Percentiles rank a stretch among this genome's conserved stretches.
Evolutionary conservation across 1,140 invertebrate genomes (phyloP).

Genomic region (Phenacoccus solenopsis): DNA sequence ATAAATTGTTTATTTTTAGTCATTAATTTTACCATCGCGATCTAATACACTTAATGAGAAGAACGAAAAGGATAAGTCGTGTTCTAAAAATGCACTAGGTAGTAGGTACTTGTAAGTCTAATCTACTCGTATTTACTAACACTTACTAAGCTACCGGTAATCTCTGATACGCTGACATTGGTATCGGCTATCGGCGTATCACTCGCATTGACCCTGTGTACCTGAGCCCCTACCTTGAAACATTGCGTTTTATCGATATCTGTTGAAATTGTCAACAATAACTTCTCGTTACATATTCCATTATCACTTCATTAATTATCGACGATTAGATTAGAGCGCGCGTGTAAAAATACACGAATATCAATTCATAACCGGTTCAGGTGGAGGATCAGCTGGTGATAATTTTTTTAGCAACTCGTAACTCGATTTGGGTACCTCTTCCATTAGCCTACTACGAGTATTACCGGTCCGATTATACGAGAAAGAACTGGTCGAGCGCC

Average conservation of each 20-base stretch:
- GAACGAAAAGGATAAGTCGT: too few relatives aligned
- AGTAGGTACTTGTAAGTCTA: too few relatives aligned
- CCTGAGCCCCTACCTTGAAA: background rate
- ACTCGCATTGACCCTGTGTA: background rate
- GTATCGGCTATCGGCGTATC: background rate
- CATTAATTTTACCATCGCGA: too few relatives aligned
- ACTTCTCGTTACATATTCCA: background rate
- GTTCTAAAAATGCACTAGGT: too few relatives aligned
- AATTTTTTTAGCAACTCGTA: too few relatives aligned
- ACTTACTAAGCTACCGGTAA: too few relatives aligned
- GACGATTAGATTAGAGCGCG: background rate
- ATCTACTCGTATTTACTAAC: too few relatives aligned
- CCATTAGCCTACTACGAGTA: background rate
- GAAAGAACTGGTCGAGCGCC: background rate
- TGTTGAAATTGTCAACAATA: background rate
- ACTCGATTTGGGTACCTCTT: background rate
- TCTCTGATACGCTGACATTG: background rate
- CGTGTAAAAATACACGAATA: too few relatives aligned
- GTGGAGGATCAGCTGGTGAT: background rate
- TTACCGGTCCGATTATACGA: background rate
- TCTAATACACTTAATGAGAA: too few relatives aligned
- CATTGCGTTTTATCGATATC: background rate
- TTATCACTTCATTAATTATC: background rate
- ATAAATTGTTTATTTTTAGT: too few relatives aligned
- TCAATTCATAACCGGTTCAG: background rate